A percentile compares a stretch with the other conserved stretches of the same genome.
Conservation (phyloP, 1,140 invertebrate species). For the Yoshiicerus persimilis region DNA sequence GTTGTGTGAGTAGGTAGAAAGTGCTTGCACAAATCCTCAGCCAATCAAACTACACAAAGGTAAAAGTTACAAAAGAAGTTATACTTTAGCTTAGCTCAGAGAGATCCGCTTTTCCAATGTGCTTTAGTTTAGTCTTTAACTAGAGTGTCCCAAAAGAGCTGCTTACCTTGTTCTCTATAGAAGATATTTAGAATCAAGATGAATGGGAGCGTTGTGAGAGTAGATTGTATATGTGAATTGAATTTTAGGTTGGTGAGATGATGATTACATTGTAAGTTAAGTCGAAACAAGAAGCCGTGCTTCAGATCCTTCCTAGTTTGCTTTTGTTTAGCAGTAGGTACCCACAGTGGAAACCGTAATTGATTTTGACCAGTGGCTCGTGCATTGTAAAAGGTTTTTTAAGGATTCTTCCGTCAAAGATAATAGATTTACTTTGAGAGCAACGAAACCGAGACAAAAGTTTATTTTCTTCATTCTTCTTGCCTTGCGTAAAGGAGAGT, state of each 20-base stretch:
- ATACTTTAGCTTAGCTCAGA: too few relatives aligned
- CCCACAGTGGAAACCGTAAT: background rate
- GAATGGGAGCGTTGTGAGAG: background rate
- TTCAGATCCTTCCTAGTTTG: background rate
- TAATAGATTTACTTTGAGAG: conserved; percentile 24
- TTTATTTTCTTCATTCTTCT: background rate
- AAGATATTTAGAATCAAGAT: background rate
- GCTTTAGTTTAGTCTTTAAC: background rate
- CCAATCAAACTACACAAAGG: conserved; percentile 1
- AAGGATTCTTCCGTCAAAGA: conserved; percentile 19
- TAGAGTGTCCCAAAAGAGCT: background rate
- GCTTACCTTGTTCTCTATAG: background rate
- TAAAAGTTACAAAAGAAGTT: background rate
- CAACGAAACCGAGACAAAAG: background rate
- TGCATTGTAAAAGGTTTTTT: conserved; percentile 10
- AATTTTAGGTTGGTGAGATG: background rate
- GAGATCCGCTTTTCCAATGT: background rate
- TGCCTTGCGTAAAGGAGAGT: background rate
- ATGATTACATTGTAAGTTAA: background rate
- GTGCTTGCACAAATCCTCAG: background rate
- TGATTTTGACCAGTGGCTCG: conserved; percentile 18
- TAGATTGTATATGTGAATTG: background rate
- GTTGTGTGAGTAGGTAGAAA: too few relatives aligned
- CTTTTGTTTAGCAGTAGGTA: background rate
- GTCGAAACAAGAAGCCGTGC: background rate